phyloP scores from a whole-genome alignment of 2,888 invertebrate genomes.

The Lasius platythorax region DNA sequence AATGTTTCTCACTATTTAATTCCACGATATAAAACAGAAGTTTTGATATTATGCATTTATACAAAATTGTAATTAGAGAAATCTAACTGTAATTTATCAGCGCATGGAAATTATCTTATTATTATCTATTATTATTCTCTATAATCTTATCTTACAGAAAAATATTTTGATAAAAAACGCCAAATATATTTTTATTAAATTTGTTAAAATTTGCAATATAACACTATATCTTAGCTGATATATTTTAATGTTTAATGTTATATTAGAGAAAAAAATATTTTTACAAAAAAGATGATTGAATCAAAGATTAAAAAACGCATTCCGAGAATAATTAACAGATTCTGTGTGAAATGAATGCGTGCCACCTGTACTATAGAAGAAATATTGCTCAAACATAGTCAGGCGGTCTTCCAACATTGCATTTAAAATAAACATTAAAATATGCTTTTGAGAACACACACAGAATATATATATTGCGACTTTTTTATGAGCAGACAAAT shows the following conservation, averaged over 20 bases:
- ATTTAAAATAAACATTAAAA: conserved; percentile 48
- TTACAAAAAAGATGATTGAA: neutral
- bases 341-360: neutral
- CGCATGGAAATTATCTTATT: neutral
- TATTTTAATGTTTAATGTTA: conserved; percentile 11
- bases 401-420: conserved; percentile 44
- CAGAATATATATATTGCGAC: conserved; percentile 11
- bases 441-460: neutral
- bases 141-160: conserved; percentile 6
- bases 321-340: neutral
- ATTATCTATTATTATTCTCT: neutral
- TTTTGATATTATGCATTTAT: conserved; percentile 14
- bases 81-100: neutral
- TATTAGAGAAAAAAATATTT: conserved; percentile 10
- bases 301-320: neutral
- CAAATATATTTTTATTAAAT: conserved; percentile 8
- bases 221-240: neutral
- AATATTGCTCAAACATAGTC: conserved; percentile 34
- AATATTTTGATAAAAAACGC: conserved; percentile 9
- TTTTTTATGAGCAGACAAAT: conserved; percentile 46
- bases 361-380: neutral
- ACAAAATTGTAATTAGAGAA: conserved; percentile 14
- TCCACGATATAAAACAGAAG: conserved; percentile 16
- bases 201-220: neutral
- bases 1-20: conserved; percentile 6